Evolutionary conservation across 2,797 vertebrate species (phyloP), one percentile per base, ranked within the genome.

Genomic region (Dipus sagitta): DNA sequence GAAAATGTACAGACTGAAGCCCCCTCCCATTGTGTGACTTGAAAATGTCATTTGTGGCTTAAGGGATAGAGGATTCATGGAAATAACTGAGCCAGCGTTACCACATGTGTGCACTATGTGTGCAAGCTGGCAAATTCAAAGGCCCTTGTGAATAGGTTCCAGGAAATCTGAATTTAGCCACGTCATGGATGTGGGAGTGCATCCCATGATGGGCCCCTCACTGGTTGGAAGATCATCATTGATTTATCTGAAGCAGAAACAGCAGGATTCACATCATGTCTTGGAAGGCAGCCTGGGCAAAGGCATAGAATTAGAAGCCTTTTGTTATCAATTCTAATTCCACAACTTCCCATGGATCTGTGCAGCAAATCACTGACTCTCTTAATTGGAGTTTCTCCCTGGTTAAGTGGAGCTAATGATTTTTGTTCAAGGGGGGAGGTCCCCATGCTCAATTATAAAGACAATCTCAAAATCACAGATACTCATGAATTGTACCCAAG

Each of bases 191-290:
- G 64, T 4, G 3, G 34, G 72, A 77, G 21, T 65, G 4, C 12
- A 13, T 77, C 86, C 72, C 85, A 24, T 21, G 80, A 90, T n/a
- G 24, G 52, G 74, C 86, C 81, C 70, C 93, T 95, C 28, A 3
- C 95, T 81, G 88, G 34, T 86, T 62, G 80, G 93, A 92, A 96
- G 94, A 95, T 96, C 71, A 95, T 80, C 92, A 82, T 85, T 93
- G 94, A 94, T 96, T 94, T 95, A 87, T 97, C 82, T 90, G 70
- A 90, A 92, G 94, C 81, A 93, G 89, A 85, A 94, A 82, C 89
- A 84, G 93, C 86, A 78, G 94, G 94, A 93, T 24, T 89, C 88
- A 79, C 81, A 81, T 92, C 91, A 91, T 0, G 9, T 78, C 93
- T 95, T 96, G 86, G 96, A 96, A 91, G 76, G 85, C 38, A 62